phyloP scores from a whole-genome alignment of 2,888 invertebrate species.

The Elmis aenea region DNA sequence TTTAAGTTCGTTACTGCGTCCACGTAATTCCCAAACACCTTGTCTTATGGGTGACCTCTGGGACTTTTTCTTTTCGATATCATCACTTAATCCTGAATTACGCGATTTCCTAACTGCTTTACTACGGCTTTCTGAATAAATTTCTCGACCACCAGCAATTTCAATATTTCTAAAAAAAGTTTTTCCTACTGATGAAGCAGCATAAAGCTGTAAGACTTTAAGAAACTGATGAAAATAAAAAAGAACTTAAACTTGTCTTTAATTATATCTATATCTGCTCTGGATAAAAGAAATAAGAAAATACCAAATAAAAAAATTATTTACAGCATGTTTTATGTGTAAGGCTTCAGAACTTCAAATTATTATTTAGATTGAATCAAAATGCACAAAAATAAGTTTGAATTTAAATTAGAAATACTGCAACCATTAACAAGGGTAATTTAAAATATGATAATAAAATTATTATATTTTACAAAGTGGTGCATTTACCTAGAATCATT shows the following conservation, averaged over 20 bases:
- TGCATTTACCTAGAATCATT: slow-evolving; percentile 63
- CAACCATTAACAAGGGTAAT: too few species aligned
- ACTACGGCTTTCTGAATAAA: slow-evolving; percentile 76
- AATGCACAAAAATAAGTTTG: too few species aligned
- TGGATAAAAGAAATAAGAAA: slow-evolving; percentile 5
- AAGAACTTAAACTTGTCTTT: slow-evolving; percentile 6
- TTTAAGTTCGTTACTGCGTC: slow-evolving; percentile 45
- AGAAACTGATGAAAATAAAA: too few species aligned
- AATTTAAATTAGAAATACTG: too few species aligned
- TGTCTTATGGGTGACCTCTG: slow-evolving; percentile 52
- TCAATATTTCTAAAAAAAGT: slow-evolving; percentile 59
- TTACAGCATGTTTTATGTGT: too few species aligned
- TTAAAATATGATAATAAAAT: too few species aligned
- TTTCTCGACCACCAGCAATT: slow-evolving; percentile 77
- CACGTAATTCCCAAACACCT: slow-evolving; percentile 56
- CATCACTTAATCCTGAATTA: slow-evolving; percentile 42
- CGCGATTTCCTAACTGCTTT: slow-evolving; percentile 71
- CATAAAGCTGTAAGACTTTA: slow-evolving; percentile 3
- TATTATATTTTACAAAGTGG: too few species aligned
- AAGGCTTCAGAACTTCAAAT: too few species aligned
- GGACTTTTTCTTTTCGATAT: slow-evolving; percentile 43
- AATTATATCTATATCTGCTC: background rate
- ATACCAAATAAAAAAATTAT: slow-evolving; percentile 7
- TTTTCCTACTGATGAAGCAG: too few species aligned
- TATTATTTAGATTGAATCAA: too few species aligned